Percentiles rank a stretch among this genome's conserved stretches.
Evolutionary conservation across 2,797 vertebrate genomes (phyloP).

Genomic region (Neosalanx taihuensis): DNA sequence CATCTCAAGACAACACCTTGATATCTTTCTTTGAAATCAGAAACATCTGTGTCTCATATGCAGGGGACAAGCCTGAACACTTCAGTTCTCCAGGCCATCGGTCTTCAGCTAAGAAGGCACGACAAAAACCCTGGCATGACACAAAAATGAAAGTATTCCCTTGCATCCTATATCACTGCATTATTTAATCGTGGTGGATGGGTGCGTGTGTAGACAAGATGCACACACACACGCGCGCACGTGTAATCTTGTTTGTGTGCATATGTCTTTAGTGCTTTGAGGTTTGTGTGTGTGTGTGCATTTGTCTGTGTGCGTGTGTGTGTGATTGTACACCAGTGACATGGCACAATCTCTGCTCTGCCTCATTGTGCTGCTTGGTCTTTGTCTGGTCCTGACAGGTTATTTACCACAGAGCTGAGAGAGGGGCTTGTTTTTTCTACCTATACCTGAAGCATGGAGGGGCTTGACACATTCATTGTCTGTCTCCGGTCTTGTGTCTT

Average conservation of each 20-base stretch:
- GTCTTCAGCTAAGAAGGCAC: constrained; percentile 10
- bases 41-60: constrained; percentile 32
- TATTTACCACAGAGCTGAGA: constrained; percentile 49
- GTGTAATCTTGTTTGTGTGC: neutral
- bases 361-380: constrained; percentile 39
- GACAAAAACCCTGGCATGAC: constrained; percentile 4
- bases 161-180: neutral
- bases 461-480: constrained; percentile 65
- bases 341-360: constrained; percentile 28
- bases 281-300: neutral
- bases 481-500: constrained; percentile 50
- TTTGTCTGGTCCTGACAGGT: constrained; percentile 46
- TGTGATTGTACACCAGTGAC: constrained; percentile 10
- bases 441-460: constrained; percentile 55
- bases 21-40: constrained; percentile 42
- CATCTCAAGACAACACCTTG: constrained; percentile 36
- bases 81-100: constrained; percentile 21
- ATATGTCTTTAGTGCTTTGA: constrained; percentile 14
- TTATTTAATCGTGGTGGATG: neutral
- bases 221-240: neutral
- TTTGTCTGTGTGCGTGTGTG: neutral
- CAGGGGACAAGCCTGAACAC: constrained; percentile 11
- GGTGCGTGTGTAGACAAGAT: constrained; percentile 2
- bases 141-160: constrained; percentile 25
- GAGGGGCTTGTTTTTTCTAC: constrained; percentile 41